These are phyloP conservation scores for Arrhamphus sclerolepis DNA, from an alignment of 2,797 vertebrate genomes.

Conservation along the genomic window DNA sequence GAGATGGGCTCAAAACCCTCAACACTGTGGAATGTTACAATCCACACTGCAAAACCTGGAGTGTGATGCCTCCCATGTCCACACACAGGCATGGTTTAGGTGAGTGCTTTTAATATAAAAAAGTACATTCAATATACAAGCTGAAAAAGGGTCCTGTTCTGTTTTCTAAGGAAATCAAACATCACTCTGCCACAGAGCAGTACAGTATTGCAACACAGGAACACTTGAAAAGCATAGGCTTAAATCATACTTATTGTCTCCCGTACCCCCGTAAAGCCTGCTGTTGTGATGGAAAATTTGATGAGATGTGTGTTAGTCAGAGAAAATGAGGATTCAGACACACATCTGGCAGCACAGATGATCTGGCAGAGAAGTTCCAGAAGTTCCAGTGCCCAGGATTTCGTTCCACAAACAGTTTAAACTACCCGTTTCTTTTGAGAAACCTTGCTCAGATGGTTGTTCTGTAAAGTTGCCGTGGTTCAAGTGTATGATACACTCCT, in stretches of 20 bases:
- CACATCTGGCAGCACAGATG: slow-evolving; percentile 72
- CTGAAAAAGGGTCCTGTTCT: neutral
- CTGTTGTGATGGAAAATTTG: slow-evolving; percentile 19
- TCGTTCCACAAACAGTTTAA: slow-evolving; percentile 22
- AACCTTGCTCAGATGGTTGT: slow-evolving; percentile 16
- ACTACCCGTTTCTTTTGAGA: slow-evolving; percentile 16
- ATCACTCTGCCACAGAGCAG: too few species aligned
- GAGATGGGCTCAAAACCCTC: slow-evolving; percentile 95
- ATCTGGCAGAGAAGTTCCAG: slow-evolving; percentile 55
- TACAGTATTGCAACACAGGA: neutral
- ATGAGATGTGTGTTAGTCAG: slow-evolving; percentile 15
- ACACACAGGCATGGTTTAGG: slow-evolving; percentile 96
- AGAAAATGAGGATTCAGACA: slow-evolving; percentile 23
- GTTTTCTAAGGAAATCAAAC: too few species aligned
- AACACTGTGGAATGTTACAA: slow-evolving; percentile 99
- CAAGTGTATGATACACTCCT: slow-evolving; percentile 8
- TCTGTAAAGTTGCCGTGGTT: slow-evolving; percentile 21
- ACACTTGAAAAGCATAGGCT: neutral
- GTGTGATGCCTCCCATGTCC: slow-evolving; percentile 97
- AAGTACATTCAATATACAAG: neutral
- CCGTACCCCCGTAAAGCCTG: slow-evolving; percentile 3
- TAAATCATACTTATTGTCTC: neutral
- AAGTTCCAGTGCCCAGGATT: slow-evolving; percentile 23
- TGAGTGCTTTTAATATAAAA: too few species aligned
- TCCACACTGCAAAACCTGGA: slow-evolving; percentile 95